Conservation (phyloP, 2,888 invertebrate genomes). For the Conops quadrifasciatus region DNA sequence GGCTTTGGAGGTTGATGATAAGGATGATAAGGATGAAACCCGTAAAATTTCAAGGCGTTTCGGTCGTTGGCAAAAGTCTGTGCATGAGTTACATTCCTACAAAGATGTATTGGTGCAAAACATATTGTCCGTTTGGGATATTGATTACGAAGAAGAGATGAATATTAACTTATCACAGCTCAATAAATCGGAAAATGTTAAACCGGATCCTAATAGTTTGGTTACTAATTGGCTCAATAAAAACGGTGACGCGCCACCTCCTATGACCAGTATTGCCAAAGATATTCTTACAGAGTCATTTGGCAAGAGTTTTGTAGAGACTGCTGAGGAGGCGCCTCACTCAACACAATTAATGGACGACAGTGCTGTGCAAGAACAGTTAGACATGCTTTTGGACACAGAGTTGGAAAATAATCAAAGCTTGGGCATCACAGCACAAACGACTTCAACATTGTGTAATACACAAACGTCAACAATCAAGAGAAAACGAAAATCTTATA, state of each 20-base stretch:
- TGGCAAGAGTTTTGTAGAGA: not conserved
- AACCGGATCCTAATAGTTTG: slow-evolving; percentile 11
- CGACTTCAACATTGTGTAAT: too few relatives aligned
- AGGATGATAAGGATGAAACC: slow-evolving; percentile 24
- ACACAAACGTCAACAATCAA: slow-evolving; percentile 29
- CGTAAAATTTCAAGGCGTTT: slow-evolving; percentile 34
- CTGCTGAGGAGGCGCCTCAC: slow-evolving; percentile 1
- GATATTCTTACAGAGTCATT: not conserved
- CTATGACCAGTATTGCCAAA: slow-evolving; percentile 26
- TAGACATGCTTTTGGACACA: not conserved
- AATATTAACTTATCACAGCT: slow-evolving; percentile 20
- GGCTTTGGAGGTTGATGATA: slow-evolving; percentile 32
- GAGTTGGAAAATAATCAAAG: not conserved
- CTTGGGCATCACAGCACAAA: not conserved
- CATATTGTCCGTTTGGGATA: slow-evolving; percentile 52
- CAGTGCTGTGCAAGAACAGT: not conserved
- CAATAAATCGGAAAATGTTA: not conserved
- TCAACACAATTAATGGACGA: slow-evolving; percentile 27
- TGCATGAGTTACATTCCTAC: slow-evolving; percentile 45
- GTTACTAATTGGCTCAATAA: slow-evolving; percentile 34
- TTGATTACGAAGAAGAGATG: slow-evolving; percentile 45
- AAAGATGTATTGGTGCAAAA: slow-evolving; percentile 52
- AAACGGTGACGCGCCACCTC: not conserved
- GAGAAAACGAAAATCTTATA: slow-evolving; percentile 45
- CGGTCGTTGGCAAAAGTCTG: slow-evolving; percentile 53